Base-by-base conservation (phyloP, 2,888 invertebrate species). In the Erannis defoliaria region DNA sequence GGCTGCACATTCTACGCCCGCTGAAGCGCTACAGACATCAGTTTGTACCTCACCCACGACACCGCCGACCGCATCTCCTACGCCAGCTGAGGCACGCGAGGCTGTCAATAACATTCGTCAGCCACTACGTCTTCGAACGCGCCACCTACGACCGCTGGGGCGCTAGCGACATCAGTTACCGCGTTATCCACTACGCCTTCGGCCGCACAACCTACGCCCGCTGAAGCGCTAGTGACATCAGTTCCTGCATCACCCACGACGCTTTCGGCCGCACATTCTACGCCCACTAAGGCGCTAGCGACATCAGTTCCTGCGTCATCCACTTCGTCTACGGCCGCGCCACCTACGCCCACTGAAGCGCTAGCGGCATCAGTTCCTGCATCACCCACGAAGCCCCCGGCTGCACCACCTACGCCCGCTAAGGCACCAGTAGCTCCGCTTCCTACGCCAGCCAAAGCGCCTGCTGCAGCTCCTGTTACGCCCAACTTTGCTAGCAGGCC, bases 401-500 rank as follows among this genome's bases (percentile, higher is more conserved):
- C 46, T 18, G 6, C 46, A 29, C 16, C 9, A 2, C 18, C 46
- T 12, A 31, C 10, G 12, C 5, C 31, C 18, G 31, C 31, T 14
- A 26, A 26, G 4, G n/a, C 46, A 1, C 31, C 31, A 12, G 18
- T 31, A 12, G 29, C 46, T 2, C 18, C 31, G 19, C n/a, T n/a
- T 42, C 45, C 42, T 12, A 31, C 9, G 19, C 43, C 46, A n/a
- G 31, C 46, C n/a, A 46, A 19, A 31, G 16, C 26, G 3, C 19
- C 29, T 1, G 31, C 31, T 2, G 31, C 19, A 31, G 18, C 46
- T 1, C 31, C 46, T n/a, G 31, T 12, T 12, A 18, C 1, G 5
- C 31, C 46, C 31, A 46, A 18, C 31, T 46, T 46, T 5, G 46
- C 46, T 9, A 46, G 31, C n/a, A 45, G 45, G 6, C 45, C 45